phyloP scores from a whole-genome alignment of 2,113 vertebrate species.

The Chauna torquata region DNA sequence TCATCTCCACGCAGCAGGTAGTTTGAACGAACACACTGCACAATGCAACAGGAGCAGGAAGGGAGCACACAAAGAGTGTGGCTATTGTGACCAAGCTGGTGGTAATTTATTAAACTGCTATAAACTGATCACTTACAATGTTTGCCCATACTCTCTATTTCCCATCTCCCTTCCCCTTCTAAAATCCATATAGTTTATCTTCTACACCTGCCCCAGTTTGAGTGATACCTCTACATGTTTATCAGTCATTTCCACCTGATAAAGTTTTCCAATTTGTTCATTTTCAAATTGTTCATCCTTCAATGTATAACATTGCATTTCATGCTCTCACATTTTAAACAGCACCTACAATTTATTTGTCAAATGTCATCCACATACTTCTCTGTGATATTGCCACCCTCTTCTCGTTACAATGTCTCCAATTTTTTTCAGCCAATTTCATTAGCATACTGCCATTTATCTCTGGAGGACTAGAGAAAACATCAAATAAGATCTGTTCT shows the following conservation, averaged over 20 bases:
- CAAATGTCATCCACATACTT: not conserved
- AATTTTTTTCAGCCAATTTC: not conserved
- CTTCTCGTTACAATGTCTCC: not conserved
- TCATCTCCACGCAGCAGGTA: not conserved
- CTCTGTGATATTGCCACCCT: not conserved
- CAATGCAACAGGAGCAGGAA: not conserved
- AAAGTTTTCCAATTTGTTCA: not conserved
- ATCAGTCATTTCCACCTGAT: not conserved
- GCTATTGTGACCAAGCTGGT: not conserved
- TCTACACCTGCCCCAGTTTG: not conserved
- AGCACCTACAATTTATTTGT: not conserved
- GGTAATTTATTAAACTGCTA: not conserved
- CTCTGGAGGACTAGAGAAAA: slow-evolving; percentile 27
- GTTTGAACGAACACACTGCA: rapidly evolving
- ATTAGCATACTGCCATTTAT: not conserved
- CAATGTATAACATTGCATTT: not conserved
- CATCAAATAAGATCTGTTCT: slow-evolving; percentile 34
- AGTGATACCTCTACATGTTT: not conserved
- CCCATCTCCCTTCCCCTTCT: not conserved
- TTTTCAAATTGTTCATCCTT: not conserved
- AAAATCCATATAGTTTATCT: not conserved
- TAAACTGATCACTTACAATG: not conserved
- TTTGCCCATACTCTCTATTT: not conserved
- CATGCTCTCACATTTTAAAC: not conserved
- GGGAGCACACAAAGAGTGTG: not conserved